Evolutionary conservation across 2,797 vertebrate genomes (phyloP).

Genomic region (Enteromius trimaculatus): DNA sequence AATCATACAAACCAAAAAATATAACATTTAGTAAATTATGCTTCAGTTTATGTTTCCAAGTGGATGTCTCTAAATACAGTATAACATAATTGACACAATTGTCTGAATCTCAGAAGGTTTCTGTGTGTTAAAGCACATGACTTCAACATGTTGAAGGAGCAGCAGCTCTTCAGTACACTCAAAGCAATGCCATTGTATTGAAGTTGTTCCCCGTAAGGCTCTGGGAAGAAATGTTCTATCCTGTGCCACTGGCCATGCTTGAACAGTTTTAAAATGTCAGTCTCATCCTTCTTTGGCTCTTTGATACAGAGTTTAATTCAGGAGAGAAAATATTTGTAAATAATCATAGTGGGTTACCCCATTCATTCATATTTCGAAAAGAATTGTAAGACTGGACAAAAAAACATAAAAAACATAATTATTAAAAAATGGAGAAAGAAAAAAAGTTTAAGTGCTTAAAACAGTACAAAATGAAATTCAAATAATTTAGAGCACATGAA

Average conservation of each 20-base stretch:
- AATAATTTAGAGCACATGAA: neutral
- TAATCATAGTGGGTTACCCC: neutral
- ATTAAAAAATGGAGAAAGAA: neutral
- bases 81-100: neutral
- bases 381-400: neutral
- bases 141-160: conserved; percentile 19
- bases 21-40: neutral
- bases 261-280: conserved; percentile 29
- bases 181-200: conserved; percentile 25
- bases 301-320: neutral
- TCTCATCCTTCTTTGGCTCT: neutral
- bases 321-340: conserved; percentile 4
- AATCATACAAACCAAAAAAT: neutral
- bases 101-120: neutral
- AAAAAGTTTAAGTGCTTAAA: neutral
- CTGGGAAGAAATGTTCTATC: conserved; percentile 27
- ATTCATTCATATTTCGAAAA: neutral
- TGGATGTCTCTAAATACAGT: conserved; percentile 12
- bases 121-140: conserved; percentile 24
- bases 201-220: conserved; percentile 25
- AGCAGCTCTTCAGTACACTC: neutral
- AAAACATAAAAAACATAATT: neutral
- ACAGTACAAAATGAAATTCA: neutral
- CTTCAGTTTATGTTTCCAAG: neutral
- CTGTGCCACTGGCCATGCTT: conserved; percentile 5